Conservation (phyloP, 2,888 invertebrate genomes). For the Brassicogethes aeneus region DNA sequence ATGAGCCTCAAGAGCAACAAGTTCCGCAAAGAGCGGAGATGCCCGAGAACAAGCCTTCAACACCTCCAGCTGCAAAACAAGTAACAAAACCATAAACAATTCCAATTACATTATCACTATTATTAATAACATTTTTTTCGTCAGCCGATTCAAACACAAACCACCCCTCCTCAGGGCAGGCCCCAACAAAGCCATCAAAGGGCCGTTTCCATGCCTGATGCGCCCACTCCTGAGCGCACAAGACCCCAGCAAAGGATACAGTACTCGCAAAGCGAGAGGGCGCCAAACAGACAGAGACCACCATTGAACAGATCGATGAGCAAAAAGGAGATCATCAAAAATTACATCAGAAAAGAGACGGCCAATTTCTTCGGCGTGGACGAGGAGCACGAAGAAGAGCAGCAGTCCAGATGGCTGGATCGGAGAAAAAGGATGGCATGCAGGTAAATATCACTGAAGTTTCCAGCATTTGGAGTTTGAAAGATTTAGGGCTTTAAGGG, state of each 20-base stretch:
- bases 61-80: no score
- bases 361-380: constrained; percentile 81
- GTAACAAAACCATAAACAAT: no score
- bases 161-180: background rate
- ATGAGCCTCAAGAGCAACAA: no score
- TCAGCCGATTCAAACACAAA: background rate
- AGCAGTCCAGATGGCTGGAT: constrained; percentile 66
- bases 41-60: no score
- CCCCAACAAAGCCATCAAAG: constrained; percentile 16
- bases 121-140: no score
- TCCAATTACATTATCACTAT: no score
- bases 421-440: constrained; percentile 69
- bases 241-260: constrained; percentile 19
- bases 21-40: no score
- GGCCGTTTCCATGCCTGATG: constrained; percentile 28
- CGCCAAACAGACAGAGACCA: constrained; percentile 33
- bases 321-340: constrained; percentile 42
- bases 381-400: constrained; percentile 62
- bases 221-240: constrained; percentile 24
- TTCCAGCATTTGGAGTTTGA: background rate
- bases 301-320: constrained; percentile 38
- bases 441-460: constrained; percentile 59
- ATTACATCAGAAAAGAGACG: constrained; percentile 70
- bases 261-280: constrained; percentile 37
- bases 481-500: no score